A percentile compares a stretch with the other conserved stretches of the same genome.
Conservation (phyloP, 37 sponge, comb jelly and placozoan species). For the Diacarnus erythraeanus region DNA sequence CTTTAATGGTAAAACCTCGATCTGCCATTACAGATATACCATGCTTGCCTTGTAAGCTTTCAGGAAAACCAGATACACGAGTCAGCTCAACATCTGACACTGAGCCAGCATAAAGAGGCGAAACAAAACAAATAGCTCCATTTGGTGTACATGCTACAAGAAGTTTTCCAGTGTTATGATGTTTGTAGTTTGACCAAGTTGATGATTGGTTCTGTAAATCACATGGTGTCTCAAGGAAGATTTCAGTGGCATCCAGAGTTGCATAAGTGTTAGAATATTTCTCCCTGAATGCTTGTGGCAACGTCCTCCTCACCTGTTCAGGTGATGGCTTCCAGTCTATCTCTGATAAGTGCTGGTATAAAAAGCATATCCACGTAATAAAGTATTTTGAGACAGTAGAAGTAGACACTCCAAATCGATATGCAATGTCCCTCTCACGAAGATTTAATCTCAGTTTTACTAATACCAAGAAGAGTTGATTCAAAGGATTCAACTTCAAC, state of each 20-base stretch:
- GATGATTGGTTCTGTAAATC: conserved; percentile 25
- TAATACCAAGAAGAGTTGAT: conserved; percentile 1
- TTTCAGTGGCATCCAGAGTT: conserved; percentile 33
- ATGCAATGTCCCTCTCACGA: conserved; percentile 3
- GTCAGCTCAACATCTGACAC: conserved; percentile 4
- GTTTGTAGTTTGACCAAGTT: conserved; percentile 50
- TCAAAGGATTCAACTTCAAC: not conserved
- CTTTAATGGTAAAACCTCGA: not conserved
- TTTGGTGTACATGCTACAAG: conserved; percentile 42
- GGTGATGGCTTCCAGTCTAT: conserved; percentile 15
- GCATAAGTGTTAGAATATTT: conserved; percentile 17
- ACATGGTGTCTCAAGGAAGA: conserved; percentile 29
- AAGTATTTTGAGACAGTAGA: conserved; percentile 16
- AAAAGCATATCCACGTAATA: conserved; percentile 20
- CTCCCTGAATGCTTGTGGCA: conserved; percentile 14
- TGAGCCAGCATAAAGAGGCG: conserved; percentile 38
- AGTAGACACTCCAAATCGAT: conserved; percentile 19
- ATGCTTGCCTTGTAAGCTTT: not conserved
- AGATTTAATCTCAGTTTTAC: conserved; percentile 17
- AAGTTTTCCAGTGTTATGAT: conserved; percentile 59
- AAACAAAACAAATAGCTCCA: conserved; percentile 37
- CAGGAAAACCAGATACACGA: not conserved
- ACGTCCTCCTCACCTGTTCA: conserved; percentile 19
- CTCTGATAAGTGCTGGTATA: conserved; percentile 14
- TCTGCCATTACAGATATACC: not conserved